A percentile compares a stretch with the other conserved stretches of the same genome.
Conservation (phyloP, 1,140 invertebrate genomes). For the Telenomus remus region DNA sequence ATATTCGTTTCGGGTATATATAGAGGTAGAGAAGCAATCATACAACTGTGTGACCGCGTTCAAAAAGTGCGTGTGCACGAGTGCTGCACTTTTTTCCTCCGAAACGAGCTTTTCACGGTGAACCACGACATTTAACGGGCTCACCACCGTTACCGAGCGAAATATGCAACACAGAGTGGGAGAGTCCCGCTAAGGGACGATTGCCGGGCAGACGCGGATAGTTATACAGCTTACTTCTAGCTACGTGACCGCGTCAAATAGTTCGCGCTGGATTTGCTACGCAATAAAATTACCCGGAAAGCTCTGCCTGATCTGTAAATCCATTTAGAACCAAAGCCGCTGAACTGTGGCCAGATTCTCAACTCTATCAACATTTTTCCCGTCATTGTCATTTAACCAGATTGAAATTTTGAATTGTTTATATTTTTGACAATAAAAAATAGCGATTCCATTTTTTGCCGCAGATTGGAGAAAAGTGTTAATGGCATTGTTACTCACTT, state of each 20-base stretch:
- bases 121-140: conserved; percentile 75
- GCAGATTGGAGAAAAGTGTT: no score
- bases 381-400: no score
- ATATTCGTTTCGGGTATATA: conserved; percentile 61
- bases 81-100: conserved; percentile 69
- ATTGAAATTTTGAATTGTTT: no score
- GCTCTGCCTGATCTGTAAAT: conserved; percentile 30
- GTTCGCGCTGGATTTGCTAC: conserved; percentile 46
- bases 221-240: conserved; percentile 30
- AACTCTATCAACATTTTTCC: no score
- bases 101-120: conserved; percentile 72
- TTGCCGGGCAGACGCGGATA: conserved; percentile 2
- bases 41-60: conserved; percentile 17
- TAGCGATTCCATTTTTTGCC: no score
- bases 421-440: no score
- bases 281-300: conserved; percentile 21
- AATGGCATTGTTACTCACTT: not conserved
- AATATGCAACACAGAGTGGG: conserved; percentile 63
- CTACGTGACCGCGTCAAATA: conserved; percentile 34
- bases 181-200: conserved; percentile 55
- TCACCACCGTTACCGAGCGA: conserved; percentile 65
- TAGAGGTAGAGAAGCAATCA: conserved; percentile 53
- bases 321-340: conserved; percentile 7
- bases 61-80: conserved; percentile 16
- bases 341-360: no score